Conservation (phyloP, 2,888 invertebrate genomes). For the Holacanthella duospinosa region DNA sequence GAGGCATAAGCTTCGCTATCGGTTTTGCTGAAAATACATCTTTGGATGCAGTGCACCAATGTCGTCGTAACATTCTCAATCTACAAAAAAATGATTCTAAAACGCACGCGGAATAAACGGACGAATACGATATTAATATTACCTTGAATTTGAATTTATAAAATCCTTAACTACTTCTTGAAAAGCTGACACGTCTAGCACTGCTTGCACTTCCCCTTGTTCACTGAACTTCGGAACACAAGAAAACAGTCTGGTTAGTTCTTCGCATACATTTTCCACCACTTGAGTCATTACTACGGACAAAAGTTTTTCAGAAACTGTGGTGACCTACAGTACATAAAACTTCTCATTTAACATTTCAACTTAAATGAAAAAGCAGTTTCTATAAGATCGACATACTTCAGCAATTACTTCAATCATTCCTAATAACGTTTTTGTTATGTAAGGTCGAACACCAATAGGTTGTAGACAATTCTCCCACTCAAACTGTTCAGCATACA, state of each 20-base stretch:
- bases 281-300: slow-evolving; percentile 53
- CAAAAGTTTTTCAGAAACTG: slow-evolving; percentile 66
- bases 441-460: slow-evolving; percentile 71
- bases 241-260: slow-evolving; percentile 74
- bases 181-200: slow-evolving; percentile 61
- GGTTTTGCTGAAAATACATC: too few species aligned
- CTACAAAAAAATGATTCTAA: slow-evolving; percentile 5
- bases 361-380: too few species aligned
- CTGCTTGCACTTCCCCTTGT: slow-evolving; percentile 65
- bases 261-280: slow-evolving; percentile 84
- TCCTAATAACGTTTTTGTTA: slow-evolving; percentile 50
- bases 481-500: slow-evolving; percentile 82
- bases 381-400: slow-evolving; percentile 39
- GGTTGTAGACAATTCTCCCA: slow-evolving; percentile 68
- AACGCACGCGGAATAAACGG: too few species aligned
- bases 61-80: too few species aligned
- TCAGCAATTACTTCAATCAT: slow-evolving; percentile 47
- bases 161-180: slow-evolving; percentile 56
- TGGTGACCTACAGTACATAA: slow-evolving; percentile 52
- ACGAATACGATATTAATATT: slow-evolving; percentile 34
- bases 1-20: too few species aligned
- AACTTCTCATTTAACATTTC: background rate
- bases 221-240: slow-evolving; percentile 59
- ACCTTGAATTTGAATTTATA: slow-evolving; percentile 57
- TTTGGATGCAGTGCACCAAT: background rate